Conservation (phyloP, 2,888 invertebrate genomes). For the Cenopis cana region DNA sequence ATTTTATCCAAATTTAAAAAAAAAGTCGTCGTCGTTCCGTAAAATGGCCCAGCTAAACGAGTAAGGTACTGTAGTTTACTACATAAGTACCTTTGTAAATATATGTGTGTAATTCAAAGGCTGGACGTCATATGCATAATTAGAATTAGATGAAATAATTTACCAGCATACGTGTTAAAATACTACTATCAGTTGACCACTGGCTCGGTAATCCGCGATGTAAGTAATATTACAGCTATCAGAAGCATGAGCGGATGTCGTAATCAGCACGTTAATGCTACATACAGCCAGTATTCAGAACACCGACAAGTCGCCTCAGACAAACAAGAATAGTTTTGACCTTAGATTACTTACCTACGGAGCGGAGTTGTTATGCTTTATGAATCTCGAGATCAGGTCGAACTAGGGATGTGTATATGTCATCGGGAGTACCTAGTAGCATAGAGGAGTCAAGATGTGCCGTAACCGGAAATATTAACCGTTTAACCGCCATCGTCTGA, state of each 20-base stretch:
- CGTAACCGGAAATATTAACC: too few relatives aligned
- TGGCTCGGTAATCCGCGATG: not conserved
- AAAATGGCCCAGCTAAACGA: too few relatives aligned
- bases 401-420: not conserved
- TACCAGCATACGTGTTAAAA: not conserved
- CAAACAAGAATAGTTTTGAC: not conserved
- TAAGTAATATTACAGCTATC: constrained; percentile 13
- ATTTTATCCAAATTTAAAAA: too few relatives aligned
- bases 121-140: too few relatives aligned
- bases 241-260: constrained; percentile 17
- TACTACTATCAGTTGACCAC: not conserved
- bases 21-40: too few relatives aligned
- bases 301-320: not conserved
- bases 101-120: too few relatives aligned
- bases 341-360: too few relatives aligned
- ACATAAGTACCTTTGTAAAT: too few relatives aligned
- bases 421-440: too few relatives aligned
- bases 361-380: not conserved
- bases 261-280: constrained; percentile 13
- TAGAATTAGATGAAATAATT: too few relatives aligned
- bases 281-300: not conserved
- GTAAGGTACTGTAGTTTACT: too few relatives aligned
- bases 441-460: not conserved
- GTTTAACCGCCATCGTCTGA: too few relatives aligned
- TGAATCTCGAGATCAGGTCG: not conserved